A percentile compares a stretch with the other conserved stretches of the same genome.
These are phyloP conservation scores for Bryconaethiops microstoma DNA, from an alignment of 2,797 vertebrate genomes.

Conservation along the genomic window DNA sequence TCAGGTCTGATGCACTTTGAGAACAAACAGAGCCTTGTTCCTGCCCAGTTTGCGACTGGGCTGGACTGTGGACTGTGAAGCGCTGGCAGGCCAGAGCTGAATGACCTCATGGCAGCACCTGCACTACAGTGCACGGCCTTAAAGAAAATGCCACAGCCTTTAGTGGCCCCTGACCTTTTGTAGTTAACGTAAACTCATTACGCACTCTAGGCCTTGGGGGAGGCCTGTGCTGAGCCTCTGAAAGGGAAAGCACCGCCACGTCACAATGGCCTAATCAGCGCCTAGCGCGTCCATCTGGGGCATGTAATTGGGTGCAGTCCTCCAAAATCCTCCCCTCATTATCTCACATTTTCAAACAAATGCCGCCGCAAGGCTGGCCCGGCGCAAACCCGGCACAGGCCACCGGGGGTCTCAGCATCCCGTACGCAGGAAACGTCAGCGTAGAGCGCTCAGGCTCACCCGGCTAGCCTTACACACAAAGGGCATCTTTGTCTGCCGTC, in stretches of 20 bases:
- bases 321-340: conserved; percentile 79
- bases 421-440: conserved; percentile 73
- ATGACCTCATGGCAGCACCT: conserved; percentile 90
- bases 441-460: conserved; percentile 72
- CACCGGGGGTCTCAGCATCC: conserved; percentile 54
- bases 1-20: conserved; percentile 66
- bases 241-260: conserved; percentile 71
- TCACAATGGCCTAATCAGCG: conserved; percentile 79
- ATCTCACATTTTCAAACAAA: conserved; percentile 81
- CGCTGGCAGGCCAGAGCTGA: conserved; percentile 81
- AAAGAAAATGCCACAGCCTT: conserved; percentile 87
- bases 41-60: conserved; percentile 74
- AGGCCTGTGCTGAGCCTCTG: conserved; percentile 64
- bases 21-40: conserved; percentile 85
- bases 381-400: conserved; percentile 51
- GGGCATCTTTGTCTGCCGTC: conserved; percentile 86
- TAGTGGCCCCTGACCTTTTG: conserved; percentile 89
- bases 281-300: conserved; percentile 73
- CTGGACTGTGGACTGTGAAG: conserved; percentile 76
- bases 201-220: conserved; percentile 72
- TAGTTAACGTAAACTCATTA: conserved; percentile 99
- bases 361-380: conserved; percentile 59
- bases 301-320: conserved; percentile 70
- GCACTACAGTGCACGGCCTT: conserved; percentile 91
- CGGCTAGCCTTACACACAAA: conserved; percentile 80